Evolutionary conservation across 2,797 vertebrate species (phyloP).

Genomic region (Malurus leucopterus): DNA sequence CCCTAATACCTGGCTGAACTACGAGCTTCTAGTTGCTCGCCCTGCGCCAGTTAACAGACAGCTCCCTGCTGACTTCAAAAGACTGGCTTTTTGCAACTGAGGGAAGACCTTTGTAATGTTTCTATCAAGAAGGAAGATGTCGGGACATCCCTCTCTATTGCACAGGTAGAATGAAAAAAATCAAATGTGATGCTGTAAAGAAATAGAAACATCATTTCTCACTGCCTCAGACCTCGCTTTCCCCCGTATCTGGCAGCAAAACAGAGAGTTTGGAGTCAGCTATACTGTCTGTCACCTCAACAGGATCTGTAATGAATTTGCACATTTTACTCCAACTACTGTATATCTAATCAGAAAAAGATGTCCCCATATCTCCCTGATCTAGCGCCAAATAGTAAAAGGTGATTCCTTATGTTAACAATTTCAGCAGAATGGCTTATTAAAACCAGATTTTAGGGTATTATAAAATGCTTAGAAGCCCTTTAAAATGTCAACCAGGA

Average conservation of each 20-base stretch:
- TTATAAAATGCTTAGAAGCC: constrained; percentile 99
- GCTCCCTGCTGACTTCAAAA: constrained; percentile 54
- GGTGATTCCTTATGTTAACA: constrained; percentile 93
- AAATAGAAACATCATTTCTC: constrained; percentile 36
- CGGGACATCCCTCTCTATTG: constrained; percentile 33
- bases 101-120: constrained; percentile 20
- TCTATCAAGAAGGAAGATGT: constrained; percentile 15
- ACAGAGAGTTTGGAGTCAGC: constrained; percentile 43
- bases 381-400: constrained; percentile 79
- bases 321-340: constrained; percentile 86
- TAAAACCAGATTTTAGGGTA: constrained; percentile 98
- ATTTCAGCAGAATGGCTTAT: constrained; percentile 92
- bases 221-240: constrained; percentile 25
- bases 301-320: constrained; percentile 88
- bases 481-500: constrained; percentile 99
- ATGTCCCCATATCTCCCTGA: constrained; percentile 82
- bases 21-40: not conserved
- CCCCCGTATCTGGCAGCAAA: constrained; percentile 46
- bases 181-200: constrained; percentile 12
- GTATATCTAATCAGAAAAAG: constrained; percentile 97
- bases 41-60: not conserved
- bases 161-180: constrained; percentile 34
- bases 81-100: constrained; percentile 30
- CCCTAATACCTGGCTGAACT: constrained; percentile 23
- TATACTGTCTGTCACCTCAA: constrained; percentile 68